phyloP scores from a whole-genome alignment of 2,888 invertebrate genomes.

The Halocaridina rubra region DNA sequence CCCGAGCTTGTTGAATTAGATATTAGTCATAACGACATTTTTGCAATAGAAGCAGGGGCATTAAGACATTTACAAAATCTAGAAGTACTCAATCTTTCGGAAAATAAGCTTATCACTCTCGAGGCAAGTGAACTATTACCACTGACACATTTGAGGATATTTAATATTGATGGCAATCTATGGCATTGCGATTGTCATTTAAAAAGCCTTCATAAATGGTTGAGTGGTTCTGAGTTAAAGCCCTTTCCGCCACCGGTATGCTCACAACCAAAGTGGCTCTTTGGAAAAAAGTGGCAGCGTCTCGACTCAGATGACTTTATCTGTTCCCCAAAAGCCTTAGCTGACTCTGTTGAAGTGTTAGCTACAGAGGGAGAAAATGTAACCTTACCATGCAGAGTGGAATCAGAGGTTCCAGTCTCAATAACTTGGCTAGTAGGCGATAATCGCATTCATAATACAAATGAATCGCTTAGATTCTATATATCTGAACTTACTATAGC shows the following conservation, averaged over 20 bases:
- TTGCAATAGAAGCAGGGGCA: slow-evolving; percentile 80
- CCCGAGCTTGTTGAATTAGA: slow-evolving; percentile 72
- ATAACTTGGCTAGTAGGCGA: slow-evolving; percentile 71
- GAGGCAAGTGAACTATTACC: slow-evolving; percentile 78
- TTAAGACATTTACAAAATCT: slow-evolving; percentile 81
- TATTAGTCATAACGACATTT: slow-evolving; percentile 83
- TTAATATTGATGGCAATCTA: slow-evolving; percentile 85
- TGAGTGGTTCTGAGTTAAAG: slow-evolving; percentile 81
- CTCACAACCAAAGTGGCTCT: slow-evolving; percentile 78
- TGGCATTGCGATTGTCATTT: slow-evolving; percentile 92
- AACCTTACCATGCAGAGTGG: slow-evolving; percentile 66
- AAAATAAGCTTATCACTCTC: slow-evolving; percentile 81
- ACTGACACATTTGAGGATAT: slow-evolving; percentile 81
- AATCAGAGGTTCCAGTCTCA: slow-evolving; percentile 80
- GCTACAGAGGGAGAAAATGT: slow-evolving; percentile 65
- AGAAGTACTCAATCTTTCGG: slow-evolving; percentile 76
- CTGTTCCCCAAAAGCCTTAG: slow-evolving; percentile 79
- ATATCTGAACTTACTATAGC: slow-evolving; percentile 49
- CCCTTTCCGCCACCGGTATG: slow-evolving; percentile 77
- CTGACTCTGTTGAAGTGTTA: slow-evolving; percentile 59
- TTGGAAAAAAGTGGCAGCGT: slow-evolving; percentile 81
- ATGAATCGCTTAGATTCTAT: slow-evolving; percentile 53
- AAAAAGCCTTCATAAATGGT: slow-evolving; percentile 86
- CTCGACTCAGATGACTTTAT: slow-evolving; percentile 82
- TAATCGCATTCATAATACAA: slow-evolving; percentile 57